Evolutionary conservation across 2,888 invertebrate species (phyloP).

Genomic region (Drosophila histrio): DNA sequence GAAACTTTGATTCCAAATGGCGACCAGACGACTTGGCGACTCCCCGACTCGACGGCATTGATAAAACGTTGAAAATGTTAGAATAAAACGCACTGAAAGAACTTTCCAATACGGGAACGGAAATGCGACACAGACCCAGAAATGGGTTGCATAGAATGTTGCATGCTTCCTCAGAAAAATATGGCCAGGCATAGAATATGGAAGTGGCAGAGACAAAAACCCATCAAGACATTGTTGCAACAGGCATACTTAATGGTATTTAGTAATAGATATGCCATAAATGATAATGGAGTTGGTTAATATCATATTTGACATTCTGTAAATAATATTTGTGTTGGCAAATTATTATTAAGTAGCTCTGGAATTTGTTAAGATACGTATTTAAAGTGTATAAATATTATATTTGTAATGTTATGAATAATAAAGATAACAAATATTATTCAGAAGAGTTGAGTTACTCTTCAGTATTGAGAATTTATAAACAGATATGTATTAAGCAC

Average conservation of each 20-base stretch:
- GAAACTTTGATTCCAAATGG: slow-evolving; percentile 58
- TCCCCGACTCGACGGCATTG: slow-evolving; percentile 34
- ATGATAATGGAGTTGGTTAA: not conserved
- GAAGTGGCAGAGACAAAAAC: slow-evolving; percentile 11
- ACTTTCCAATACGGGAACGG: slow-evolving; percentile 67
- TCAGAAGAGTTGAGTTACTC: too few relatives aligned
- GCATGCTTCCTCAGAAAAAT: slow-evolving; percentile 19
- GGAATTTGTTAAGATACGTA: too few relatives aligned
- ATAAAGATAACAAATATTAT: too few relatives aligned
- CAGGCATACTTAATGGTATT: slow-evolving; percentile 23
- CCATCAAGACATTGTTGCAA: slow-evolving; percentile 17
- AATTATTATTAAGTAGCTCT: too few relatives aligned
- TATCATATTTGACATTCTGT: not conserved
- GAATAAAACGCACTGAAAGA: slow-evolving; percentile 49
- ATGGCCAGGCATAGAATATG: slow-evolving; percentile 22
- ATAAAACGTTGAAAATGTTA: slow-evolving; percentile 56
- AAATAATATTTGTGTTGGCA: not conserved
- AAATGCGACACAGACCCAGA: slow-evolving; percentile 68
- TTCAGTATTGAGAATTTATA: too few relatives aligned
- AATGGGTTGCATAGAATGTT: slow-evolving; percentile 34
- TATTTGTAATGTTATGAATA: too few relatives aligned
- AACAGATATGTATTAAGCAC: too few relatives aligned
- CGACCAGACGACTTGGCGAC: slow-evolving; percentile 61
- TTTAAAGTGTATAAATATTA: too few relatives aligned
- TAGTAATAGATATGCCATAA: slow-evolving; percentile 18